Evolutionary conservation across 2,797 vertebrate genomes (phyloP).

Genomic region (Bradypodion ventrale): DNA sequence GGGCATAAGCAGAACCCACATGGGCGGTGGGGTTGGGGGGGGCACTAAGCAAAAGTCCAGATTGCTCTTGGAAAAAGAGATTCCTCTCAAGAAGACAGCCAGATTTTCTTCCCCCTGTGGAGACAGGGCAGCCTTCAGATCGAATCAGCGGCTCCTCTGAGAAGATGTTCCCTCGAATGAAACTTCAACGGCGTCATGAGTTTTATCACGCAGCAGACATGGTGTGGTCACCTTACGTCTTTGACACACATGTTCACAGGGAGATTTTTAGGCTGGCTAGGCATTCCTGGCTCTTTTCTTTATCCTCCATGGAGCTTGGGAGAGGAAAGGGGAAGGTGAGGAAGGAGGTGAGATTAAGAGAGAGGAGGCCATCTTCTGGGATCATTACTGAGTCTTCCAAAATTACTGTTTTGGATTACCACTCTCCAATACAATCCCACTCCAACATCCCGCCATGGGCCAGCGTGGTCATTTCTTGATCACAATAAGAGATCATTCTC

Average conservation of each 20-base stretch:
- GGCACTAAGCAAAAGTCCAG: background rate
- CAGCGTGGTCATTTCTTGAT: too few species aligned
- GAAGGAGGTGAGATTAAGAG: background rate
- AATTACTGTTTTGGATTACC: too few species aligned
- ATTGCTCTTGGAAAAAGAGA: background rate
- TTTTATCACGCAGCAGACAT: background rate
- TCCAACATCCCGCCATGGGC: too few species aligned
- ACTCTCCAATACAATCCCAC: too few species aligned
- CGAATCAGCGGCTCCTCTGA: background rate
- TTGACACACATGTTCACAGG: background rate
- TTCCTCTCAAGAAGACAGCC: constrained; percentile 6
- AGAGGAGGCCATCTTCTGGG: too few species aligned
- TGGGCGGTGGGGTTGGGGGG: too few species aligned
- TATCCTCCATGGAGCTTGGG: too few species aligned
- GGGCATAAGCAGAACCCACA: background rate
- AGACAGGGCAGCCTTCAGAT: constrained; percentile 15
- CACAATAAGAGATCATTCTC: too few species aligned
- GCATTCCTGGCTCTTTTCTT: background rate
- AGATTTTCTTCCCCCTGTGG: background rate
- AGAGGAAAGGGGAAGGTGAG: background rate
- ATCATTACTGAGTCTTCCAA: too few species aligned
- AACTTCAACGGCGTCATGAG: background rate
- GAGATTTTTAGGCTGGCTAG: background rate
- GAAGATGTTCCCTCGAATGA: background rate
- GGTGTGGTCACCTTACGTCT: background rate